phyloP scores from a whole-genome alignment of 30 jellyfish, hydroid and myxozoan species.

The Morbakka virulenta region DNA sequence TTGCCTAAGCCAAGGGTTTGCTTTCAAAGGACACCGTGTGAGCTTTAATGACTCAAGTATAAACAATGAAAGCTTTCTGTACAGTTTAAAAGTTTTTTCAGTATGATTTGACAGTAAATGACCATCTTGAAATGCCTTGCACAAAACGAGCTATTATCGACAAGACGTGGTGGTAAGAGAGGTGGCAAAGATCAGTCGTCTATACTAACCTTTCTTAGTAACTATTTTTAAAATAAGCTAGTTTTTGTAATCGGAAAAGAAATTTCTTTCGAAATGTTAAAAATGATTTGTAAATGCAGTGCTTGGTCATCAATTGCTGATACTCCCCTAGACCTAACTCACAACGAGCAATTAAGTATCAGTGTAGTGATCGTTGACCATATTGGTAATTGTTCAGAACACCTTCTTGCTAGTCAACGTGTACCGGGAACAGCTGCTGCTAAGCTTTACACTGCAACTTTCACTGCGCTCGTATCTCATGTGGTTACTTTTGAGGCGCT shows the following conservation, averaged over 20 bases:
- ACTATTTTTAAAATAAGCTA: no score
- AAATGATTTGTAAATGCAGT: conserved; percentile 1
- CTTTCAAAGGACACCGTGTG: conserved; percentile 22
- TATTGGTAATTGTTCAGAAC: not conserved
- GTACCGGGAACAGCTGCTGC: conserved; percentile 8
- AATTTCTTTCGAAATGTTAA: not conserved
- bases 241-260: no score
- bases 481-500: not conserved
- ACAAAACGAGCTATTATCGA: not conserved
- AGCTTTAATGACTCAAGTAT: not conserved
- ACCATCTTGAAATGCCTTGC: conserved; percentile 7
- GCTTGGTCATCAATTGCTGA: conserved; percentile 22
- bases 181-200: no score
- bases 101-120: not conserved
- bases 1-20: conserved; percentile 22
- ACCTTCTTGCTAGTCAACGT: not conserved
- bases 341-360: conserved; percentile 10
- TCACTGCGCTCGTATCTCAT: not conserved
- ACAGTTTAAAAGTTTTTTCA: not conserved
- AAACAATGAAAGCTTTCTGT: conserved; percentile 15
- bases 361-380: not conserved
- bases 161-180: no score
- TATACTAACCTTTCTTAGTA: no score
- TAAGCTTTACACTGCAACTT: not conserved
- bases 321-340: conserved; percentile 6